These are phyloP conservation scores for Corydoras sp. DNA, from an alignment of 2,113 vertebrate genomes.

Conservation along the genomic window DNA sequence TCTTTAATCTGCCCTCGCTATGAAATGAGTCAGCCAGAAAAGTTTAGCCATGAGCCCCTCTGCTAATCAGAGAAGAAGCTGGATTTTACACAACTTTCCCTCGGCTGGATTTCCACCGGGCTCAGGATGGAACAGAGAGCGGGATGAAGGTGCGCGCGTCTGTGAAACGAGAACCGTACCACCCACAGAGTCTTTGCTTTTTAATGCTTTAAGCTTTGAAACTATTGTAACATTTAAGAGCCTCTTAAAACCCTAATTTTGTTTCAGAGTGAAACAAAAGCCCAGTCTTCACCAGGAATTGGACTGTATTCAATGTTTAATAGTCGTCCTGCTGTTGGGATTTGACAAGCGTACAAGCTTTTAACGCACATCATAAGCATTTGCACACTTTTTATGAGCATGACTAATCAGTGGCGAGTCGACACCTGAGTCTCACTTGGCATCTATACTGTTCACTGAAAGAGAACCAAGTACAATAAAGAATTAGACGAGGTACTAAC, in stretches of 20 bases:
- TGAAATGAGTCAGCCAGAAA: conserved; percentile 61
- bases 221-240: neutral
- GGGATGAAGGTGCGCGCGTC: conserved; percentile 19
- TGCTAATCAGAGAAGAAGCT: conserved; percentile 46
- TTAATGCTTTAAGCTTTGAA: neutral
- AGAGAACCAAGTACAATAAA: too few relatives aligned
- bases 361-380: too few relatives aligned
- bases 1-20: conserved; percentile 52
- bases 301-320: neutral
- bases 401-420: too few relatives aligned
- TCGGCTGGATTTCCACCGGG: conserved; percentile 59
- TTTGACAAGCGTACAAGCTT: too few relatives aligned
- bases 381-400: too few relatives aligned
- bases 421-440: too few relatives aligned
- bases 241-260: neutral
- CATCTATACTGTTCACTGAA: too few relatives aligned
- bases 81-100: conserved; percentile 56
- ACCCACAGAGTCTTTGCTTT: too few relatives aligned
- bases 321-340: neutral
- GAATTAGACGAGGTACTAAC: too few relatives aligned
- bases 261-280: conserved; percentile 5
- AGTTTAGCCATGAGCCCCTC: conserved; percentile 50
- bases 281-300: neutral
- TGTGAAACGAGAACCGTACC: conserved; percentile 12
- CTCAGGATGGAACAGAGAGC: conserved; percentile 34